A percentile compares a stretch with the other conserved stretches of the same genome.
phyloP scores from a whole-genome alignment of 1,140 invertebrate genomes.

The Dendrolimus kikuchii region DNA sequence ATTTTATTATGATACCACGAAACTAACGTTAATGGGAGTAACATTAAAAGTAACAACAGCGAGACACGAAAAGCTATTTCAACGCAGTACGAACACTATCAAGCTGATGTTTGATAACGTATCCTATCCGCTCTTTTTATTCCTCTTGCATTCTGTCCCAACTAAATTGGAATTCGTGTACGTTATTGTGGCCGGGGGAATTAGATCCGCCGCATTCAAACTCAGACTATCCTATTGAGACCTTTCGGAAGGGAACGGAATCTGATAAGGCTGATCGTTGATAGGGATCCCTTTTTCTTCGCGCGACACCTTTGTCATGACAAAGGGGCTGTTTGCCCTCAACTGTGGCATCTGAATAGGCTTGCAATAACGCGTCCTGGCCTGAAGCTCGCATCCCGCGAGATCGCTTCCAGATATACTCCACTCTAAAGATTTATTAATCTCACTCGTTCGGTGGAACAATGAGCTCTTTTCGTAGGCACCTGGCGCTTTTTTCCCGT shows the following conservation, averaged over 20 bases:
- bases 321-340: constrained; percentile 65
- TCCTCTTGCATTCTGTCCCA: constrained; percentile 33
- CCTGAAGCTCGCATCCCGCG: constrained; percentile 56
- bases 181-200: constrained; percentile 55
- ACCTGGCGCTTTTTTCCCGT: constrained; percentile 64
- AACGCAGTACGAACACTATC: constrained; percentile 26
- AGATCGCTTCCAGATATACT: constrained; percentile 66
- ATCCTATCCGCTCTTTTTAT: constrained; percentile 36
- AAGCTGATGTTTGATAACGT: constrained; percentile 34
- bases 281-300: constrained; percentile 67
- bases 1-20: constrained; percentile 10
- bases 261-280: constrained; percentile 68
- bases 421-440: constrained; percentile 69
- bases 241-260: constrained; percentile 66
- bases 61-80: constrained; percentile 22
- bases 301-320: constrained; percentile 69
- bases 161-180: constrained; percentile 51
- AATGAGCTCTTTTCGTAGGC: constrained; percentile 58
- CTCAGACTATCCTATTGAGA: constrained; percentile 60
- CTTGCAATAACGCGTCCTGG: constrained; percentile 60
- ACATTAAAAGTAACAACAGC: constrained; percentile 23
- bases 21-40: constrained; percentile 10
- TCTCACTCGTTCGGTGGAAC: constrained; percentile 60
- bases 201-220: constrained; percentile 60
- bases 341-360: constrained; percentile 67